Base-by-base conservation (phyloP, 2,113 vertebrate genomes). In the Colaptes auratus region DNA sequence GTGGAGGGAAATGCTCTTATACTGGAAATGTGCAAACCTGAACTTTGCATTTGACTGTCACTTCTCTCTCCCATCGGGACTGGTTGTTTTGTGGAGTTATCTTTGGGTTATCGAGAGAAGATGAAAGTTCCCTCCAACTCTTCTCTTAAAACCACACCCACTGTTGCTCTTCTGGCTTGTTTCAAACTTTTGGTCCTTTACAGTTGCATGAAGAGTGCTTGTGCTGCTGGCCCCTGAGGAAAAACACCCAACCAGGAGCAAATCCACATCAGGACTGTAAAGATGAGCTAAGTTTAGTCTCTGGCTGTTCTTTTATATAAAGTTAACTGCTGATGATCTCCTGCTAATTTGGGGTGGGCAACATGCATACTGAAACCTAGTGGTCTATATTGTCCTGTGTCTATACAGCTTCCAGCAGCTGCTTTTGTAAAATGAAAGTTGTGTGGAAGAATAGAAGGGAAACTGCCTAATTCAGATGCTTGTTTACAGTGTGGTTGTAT, bases 391-490 rank as follows among this genome's bases (percentile, higher is more conserved):
- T 73, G 88, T 86, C 71, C 39, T 78, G 31, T 58, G 75, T 48
- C 76, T 83, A 70, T 35, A 64, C 72, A 94, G 70, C 27, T 75
- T 86, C 80, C 3, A 90, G 88, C 65, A 92, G 50, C 69, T 94
- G 88, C 72, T 88, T 88, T 84, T 79, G 59, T 88, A 86, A 82
- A 93, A 81, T 73, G 86, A 90, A 93, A 74, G 86, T 50, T 84
- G 21, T 90, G 86, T 69, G 82, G 74, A 94, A 93, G 65, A 66
- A 59, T 33, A 81, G 82, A 94, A 90, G 33, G 89, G 84, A 86
- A 92, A 78, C 70, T 89, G 86, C 82, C 74, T 81, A 90, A 88
- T 83, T 94, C 50, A 81, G 6, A 42, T 71, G 28, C 30, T 74
- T 82, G 78, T 82, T 93, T 89, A 77, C 95, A 75, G 81, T 73